A percentile compares a stretch with the other conserved stretches of the same genome.
Evolutionary conservation across 2,888 invertebrate genomes (phyloP).

Genomic region (Oeneis ivallda): DNA sequence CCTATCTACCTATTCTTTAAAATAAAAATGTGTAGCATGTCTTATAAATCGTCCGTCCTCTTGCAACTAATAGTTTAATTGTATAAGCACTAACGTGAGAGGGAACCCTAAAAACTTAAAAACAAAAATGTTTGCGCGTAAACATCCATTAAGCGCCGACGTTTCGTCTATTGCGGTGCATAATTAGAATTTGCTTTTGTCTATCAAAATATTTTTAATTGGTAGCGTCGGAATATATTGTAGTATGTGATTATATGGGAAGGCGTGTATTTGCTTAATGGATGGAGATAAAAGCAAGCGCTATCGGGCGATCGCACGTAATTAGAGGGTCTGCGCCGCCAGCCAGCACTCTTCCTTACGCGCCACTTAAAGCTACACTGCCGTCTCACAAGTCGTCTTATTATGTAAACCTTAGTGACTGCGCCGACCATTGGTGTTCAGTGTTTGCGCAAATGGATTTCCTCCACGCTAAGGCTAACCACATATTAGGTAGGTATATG

Average conservation of each 20-base stretch:
- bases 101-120: constrained; percentile 14
- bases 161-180: constrained; percentile 55
- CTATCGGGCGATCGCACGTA: constrained; percentile 73
- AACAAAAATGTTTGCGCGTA: constrained; percentile 64
- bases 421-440: constrained; percentile 27
- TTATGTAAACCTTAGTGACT: constrained; percentile 52
- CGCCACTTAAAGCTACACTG: constrained; percentile 77
- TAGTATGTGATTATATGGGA: constrained; percentile 73
- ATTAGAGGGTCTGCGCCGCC: constrained; percentile 65
- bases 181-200: constrained; percentile 74
- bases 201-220: constrained; percentile 81
- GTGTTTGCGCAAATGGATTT: constrained; percentile 6
- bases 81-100: not conserved
- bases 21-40: too few relatives aligned
- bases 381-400: constrained; percentile 54
- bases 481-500: too few relatives aligned
- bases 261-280: constrained; percentile 81
- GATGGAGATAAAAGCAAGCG: constrained; percentile 78
- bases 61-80: not conserved
- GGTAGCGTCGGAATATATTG: constrained; percentile 72
- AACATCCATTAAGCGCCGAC: constrained; percentile 66
- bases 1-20: too few relatives aligned
- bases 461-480: not conserved
- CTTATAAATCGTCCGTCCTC: too few relatives aligned
- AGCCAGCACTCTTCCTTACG: constrained; percentile 60